Percentiles rank a stretch among this genome's conserved stretches.
Evolutionary conservation across 1,140 invertebrate species (phyloP).

Genomic region (Drosophila ananassae): DNA sequence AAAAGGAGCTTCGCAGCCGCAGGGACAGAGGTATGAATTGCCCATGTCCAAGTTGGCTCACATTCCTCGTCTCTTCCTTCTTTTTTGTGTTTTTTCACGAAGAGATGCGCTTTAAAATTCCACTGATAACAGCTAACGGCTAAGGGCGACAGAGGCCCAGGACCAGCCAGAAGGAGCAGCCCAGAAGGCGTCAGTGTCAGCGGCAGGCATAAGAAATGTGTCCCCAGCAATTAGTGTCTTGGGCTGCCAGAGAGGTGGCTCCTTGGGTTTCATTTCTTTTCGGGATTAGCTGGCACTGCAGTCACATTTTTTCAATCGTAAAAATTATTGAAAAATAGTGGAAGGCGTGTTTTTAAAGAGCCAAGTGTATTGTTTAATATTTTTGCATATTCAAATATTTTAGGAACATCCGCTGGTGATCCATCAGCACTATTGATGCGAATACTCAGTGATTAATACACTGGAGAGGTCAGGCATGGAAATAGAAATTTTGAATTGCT

Average conservation of each 20-base stretch:
- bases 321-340: not conserved
- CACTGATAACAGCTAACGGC: conserved; percentile 67
- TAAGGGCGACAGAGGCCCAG: conserved; percentile 41
- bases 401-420: conserved; percentile 1
- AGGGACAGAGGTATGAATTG: conserved; percentile 63
- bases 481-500: conserved; percentile 34
- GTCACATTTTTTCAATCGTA: not conserved
- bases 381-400: conserved; percentile 1
- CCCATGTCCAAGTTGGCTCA: conserved; percentile 63
- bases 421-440: conserved; percentile 38
- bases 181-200: conserved; percentile 74
- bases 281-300: not conserved
- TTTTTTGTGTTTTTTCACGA: conserved; percentile 18
- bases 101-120: conserved; percentile 78
- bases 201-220: conserved; percentile 75
- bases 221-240: conserved; percentile 70
- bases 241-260: conserved; percentile 3
- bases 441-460: conserved; percentile 59
- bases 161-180: conserved; percentile 19
- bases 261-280: conserved; percentile 5
- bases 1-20: conserved; percentile 20
- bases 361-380: not conserved
- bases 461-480: conserved; percentile 34
- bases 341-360: not conserved
- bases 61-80: conserved; percentile 14